phyloP scores from a whole-genome alignment of 2,888 invertebrate species.

The Caenorhabditis sp. region DNA sequence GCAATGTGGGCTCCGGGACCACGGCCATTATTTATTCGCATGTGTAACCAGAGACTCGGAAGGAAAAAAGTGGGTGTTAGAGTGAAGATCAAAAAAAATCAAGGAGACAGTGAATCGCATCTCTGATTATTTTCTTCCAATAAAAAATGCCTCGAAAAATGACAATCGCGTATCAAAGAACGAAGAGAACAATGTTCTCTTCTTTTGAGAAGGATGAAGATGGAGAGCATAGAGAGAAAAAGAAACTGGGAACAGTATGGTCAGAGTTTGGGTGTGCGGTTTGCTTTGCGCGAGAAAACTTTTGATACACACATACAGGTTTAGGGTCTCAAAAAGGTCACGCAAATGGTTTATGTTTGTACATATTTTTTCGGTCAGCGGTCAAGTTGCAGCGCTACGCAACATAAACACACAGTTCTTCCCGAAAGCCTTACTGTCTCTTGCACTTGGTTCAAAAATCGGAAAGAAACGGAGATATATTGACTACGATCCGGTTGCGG shows the following conservation, averaged over 20 bases:
- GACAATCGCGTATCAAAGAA: slow-evolving; percentile 4
- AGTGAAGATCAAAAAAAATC: slow-evolving; percentile 21
- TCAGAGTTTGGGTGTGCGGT: neutral
- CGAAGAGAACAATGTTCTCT: no score
- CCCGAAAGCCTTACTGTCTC: neutral
- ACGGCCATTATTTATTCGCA: slow-evolving; percentile 1
- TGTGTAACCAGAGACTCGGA: slow-evolving; percentile 37
- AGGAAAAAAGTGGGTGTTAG: slow-evolving; percentile 13
- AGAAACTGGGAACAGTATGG: neutral
- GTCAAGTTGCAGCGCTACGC: neutral
- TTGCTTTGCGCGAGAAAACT: neutral
- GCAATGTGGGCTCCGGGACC: neutral
- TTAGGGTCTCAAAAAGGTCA: slow-evolving; percentile 19
- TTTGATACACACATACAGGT: slow-evolving; percentile 4
- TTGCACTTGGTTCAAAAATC: neutral
- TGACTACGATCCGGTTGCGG: neutral
- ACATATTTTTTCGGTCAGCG: slow-evolving; percentile 7
- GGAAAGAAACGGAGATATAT: neutral
- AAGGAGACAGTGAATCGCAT: neutral
- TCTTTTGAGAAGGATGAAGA: neutral
- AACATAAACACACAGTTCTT: neutral
- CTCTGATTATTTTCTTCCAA: neutral
- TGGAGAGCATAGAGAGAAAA: neutral
- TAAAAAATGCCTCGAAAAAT: no score
- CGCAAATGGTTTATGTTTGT: slow-evolving; percentile 18